Percentiles rank a stretch among this genome's conserved stretches.
Conservation (phyloP, 2,113 vertebrate species). For the Esox niger region DNA sequence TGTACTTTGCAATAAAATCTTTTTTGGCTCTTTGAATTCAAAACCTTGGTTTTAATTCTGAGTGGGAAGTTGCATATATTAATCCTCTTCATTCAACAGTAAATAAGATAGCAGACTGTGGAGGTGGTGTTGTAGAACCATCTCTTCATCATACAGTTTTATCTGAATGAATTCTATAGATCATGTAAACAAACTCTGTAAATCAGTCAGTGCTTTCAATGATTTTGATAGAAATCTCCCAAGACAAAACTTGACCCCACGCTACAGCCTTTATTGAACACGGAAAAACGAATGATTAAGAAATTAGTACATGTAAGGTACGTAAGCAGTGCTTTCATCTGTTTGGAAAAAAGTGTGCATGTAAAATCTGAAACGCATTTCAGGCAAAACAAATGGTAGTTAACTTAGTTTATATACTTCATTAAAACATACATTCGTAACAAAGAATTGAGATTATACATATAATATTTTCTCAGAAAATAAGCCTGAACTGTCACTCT, state of each 20-base stretch:
- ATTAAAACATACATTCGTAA: constrained; percentile 29
- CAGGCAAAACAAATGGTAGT: constrained; percentile 1
- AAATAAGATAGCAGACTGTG: background rate
- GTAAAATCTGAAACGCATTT: constrained; percentile 4
- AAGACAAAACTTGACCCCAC: background rate
- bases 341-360: background rate
- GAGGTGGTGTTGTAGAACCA: background rate
- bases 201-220: background rate
- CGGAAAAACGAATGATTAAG: constrained; percentile 11
- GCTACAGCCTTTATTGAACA: constrained; percentile 27
- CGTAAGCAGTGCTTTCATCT: constrained; percentile 13
- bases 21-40: constrained; percentile 49
- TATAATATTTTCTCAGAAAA: constrained; percentile 42
- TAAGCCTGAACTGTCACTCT: constrained; percentile 27
- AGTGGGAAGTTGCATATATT: background rate
- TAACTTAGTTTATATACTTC: background rate
- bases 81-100: background rate
- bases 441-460: constrained; percentile 17
- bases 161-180: background rate
- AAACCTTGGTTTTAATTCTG: background rate
- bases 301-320: constrained; percentile 11
- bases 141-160: background rate
- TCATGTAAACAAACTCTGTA: background rate
- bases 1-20: constrained; percentile 82
- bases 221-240: background rate